phyloP scores from a whole-genome alignment of 2,113 vertebrate genomes.

The Pseudonaja textilis region DNA sequence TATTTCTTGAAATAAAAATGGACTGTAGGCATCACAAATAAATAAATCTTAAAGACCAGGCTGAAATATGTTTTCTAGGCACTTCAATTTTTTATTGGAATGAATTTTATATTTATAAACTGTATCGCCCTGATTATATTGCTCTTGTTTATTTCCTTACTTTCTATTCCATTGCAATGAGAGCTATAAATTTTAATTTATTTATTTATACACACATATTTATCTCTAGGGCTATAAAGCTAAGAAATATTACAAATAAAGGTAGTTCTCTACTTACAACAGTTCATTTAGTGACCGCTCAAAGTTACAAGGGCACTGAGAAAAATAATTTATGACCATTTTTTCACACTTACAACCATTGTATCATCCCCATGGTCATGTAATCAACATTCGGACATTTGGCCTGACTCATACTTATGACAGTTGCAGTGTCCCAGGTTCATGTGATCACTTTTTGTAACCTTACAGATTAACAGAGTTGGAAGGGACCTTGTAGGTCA shows the following conservation, averaged over 20 bases:
- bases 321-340: background rate
- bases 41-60: background rate
- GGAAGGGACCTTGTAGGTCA: no score
- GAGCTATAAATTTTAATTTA: background rate
- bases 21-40: background rate
- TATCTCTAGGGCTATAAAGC: background rate
- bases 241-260: background rate
- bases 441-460: no score
- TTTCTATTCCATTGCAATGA: background rate
- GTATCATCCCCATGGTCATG: background rate
- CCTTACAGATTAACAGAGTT: no score
- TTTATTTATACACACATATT: background rate
- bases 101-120: background rate
- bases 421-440: background rate
- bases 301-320: background rate
- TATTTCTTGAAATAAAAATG: background rate
- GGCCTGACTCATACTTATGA: background rate
- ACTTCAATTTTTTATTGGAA: background rate
- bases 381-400: background rate
- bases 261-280: background rate
- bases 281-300: background rate
- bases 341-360: background rate
- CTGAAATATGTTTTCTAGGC: background rate
- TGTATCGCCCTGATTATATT: background rate
- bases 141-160: background rate